A percentile compares a stretch with the other conserved stretches of the same genome.
phyloP scores from a whole-genome alignment of 1,140 invertebrate species.

The Drosophila rufa region DNA sequence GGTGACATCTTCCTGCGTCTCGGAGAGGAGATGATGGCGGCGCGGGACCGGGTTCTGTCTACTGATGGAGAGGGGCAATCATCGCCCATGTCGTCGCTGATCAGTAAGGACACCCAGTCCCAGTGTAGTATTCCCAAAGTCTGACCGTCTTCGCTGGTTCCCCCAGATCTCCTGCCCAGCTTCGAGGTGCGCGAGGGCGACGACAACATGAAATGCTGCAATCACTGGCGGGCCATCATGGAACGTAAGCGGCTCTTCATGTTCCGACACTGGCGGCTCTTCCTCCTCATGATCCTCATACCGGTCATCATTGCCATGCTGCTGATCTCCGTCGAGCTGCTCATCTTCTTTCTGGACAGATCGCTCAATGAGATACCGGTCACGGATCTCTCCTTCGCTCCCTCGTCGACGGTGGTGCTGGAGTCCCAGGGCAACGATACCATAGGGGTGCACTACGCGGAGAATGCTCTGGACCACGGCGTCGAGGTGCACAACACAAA shows the following conservation, averaged over 20 bases:
- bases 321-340: not conserved
- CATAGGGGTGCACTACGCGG: not conserved
- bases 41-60: not conserved
- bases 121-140: too few relatives aligned
- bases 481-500: not conserved
- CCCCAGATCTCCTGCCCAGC: slow-evolving; percentile 20
- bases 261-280: not conserved
- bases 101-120: slow-evolving; percentile 9
- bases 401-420: not conserved
- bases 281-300: not conserved
- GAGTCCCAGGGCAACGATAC: not conserved
- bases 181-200: slow-evolving; percentile 22
- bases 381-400: not conserved
- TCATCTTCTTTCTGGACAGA: not conserved
- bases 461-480: not conserved
- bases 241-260: slow-evolving; percentile 29
- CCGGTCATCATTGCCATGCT: slow-evolving; percentile 11
- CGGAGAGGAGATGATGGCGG: not conserved
- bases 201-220: not conserved
- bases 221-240: slow-evolving; percentile 40
- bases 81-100: slow-evolving; percentile 13
- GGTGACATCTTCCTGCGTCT: slow-evolving; percentile 90
- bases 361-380: not conserved
- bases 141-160: not conserved
- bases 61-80: not conserved